These are phyloP conservation scores for Albula glossodonta DNA, from an alignment of 2,113 vertebrate species.

Conservation along the genomic window DNA sequence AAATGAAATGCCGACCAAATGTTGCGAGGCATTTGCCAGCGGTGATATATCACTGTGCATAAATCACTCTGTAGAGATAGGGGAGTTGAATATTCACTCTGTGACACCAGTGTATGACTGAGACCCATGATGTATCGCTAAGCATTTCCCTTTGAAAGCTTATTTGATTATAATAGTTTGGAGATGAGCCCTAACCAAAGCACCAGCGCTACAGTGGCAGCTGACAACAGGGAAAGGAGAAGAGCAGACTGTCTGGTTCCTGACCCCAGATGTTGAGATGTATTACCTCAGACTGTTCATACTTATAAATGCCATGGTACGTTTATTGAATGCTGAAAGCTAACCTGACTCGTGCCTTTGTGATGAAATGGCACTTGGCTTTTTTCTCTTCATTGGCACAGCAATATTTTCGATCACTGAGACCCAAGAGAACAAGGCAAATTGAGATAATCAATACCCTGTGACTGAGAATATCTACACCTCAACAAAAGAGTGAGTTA, in stretches of 20 bases:
- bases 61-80: conserved; percentile 19
- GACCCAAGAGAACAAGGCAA: not conserved
- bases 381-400: not conserved
- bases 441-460: conserved; percentile 13
- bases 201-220: conserved; percentile 10
- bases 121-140: conserved; percentile 17
- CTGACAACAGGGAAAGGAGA: conserved; percentile 4
- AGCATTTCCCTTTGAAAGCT: not conserved
- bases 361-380: conserved; percentile 16
- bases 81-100: not conserved
- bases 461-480: conserved; percentile 1
- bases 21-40: not conserved
- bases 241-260: not conserved
- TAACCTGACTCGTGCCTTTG: conserved; percentile 9
- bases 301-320: conserved; percentile 9
- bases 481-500: conserved; percentile 9
- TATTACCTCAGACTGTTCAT: conserved; percentile 18
- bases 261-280: conserved; percentile 11
- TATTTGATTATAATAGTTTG: conserved; percentile 20
- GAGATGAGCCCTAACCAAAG: conserved; percentile 19
- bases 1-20: not conserved
- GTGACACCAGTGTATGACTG: conserved; percentile 12
- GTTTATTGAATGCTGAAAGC: conserved; percentile 18
- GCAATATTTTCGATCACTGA: not conserved
- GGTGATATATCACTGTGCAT: conserved; percentile 17